A percentile compares a stretch with the other conserved stretches of the same genome.
phyloP scores from a whole-genome alignment of 2,113 vertebrate species.

The Myiozetetes cayanensis region DNA sequence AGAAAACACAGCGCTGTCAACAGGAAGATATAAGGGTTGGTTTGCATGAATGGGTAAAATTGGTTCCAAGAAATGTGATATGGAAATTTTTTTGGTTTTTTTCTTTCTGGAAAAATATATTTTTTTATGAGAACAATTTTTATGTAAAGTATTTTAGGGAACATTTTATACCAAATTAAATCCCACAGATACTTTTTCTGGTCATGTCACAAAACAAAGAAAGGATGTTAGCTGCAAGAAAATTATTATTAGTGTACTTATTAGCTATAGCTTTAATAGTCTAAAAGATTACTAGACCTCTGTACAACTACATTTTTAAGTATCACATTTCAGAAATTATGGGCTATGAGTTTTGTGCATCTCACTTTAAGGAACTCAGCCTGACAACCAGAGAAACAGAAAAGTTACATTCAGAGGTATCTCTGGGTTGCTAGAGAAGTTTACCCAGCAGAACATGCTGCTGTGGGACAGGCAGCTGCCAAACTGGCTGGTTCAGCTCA shows the following conservation, averaged over 20 bases:
- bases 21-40: background rate
- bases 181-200: background rate
- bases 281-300: background rate
- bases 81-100: background rate
- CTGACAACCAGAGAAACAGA: background rate
- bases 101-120: background rate
- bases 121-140: background rate
- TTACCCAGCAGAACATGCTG: background rate
- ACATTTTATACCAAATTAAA: background rate
- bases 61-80: constrained; percentile 25
- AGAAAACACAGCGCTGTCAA: background rate
- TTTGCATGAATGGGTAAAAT: constrained; percentile 30
- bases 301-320: background rate
- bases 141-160: background rate
- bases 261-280: background rate
- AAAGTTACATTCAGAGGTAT: background rate
- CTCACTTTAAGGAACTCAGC: background rate
- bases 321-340: background rate
- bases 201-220: background rate
- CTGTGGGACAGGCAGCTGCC: background rate
- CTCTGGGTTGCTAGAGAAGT: background rate
- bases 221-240: background rate
- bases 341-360: background rate
- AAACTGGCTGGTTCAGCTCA: background rate
- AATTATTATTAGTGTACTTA: background rate